phyloP scores from a whole-genome alignment of 1,140 invertebrate genomes.

The Melipona quadrifasciata region DNA sequence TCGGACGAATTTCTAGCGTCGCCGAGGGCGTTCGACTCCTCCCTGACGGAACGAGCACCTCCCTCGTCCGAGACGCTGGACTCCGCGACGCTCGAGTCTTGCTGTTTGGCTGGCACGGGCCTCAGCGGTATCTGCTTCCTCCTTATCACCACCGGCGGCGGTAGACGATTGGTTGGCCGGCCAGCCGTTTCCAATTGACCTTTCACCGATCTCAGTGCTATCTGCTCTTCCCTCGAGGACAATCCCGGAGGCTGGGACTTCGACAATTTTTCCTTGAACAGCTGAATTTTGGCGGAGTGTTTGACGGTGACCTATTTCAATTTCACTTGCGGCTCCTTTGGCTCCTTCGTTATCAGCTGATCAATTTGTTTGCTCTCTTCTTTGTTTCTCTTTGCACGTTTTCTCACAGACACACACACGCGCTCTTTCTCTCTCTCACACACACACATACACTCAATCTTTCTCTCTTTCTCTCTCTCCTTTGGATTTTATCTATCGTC shows the following conservation, averaged over 20 bases:
- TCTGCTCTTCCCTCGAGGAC: constrained; percentile 66
- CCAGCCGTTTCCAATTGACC: constrained; percentile 54
- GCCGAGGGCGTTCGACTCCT: constrained; percentile 46
- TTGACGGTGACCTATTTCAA: constrained; percentile 18
- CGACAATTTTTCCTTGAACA: constrained; percentile 69
- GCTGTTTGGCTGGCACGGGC: constrained; percentile 39
- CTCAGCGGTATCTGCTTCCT: constrained; percentile 69
- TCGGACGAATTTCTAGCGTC: constrained; percentile 15
- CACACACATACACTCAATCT: too few relatives aligned
- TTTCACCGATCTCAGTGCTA: constrained; percentile 71
- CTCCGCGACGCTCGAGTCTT: constrained; percentile 58
- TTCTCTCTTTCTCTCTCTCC: not conserved
- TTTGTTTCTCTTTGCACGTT: not conserved
- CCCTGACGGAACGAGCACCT: constrained; percentile 64
- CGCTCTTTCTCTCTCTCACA: too few relatives aligned
- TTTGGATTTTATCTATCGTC: not conserved
- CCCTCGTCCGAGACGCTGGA: constrained; percentile 67
- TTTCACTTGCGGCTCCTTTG: too few relatives aligned
- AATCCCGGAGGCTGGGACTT: constrained; percentile 73
- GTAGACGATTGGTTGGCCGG: constrained; percentile 65
- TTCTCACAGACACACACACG: too few relatives aligned
- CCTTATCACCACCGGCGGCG: constrained; percentile 74
- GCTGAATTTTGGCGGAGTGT: constrained; percentile 72
- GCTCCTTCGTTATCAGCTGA: not conserved
- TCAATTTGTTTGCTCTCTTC: not conserved